Evolutionary conservation across 1,140 invertebrate species (phyloP).

Genomic region (Brachionus angularis): DNA sequence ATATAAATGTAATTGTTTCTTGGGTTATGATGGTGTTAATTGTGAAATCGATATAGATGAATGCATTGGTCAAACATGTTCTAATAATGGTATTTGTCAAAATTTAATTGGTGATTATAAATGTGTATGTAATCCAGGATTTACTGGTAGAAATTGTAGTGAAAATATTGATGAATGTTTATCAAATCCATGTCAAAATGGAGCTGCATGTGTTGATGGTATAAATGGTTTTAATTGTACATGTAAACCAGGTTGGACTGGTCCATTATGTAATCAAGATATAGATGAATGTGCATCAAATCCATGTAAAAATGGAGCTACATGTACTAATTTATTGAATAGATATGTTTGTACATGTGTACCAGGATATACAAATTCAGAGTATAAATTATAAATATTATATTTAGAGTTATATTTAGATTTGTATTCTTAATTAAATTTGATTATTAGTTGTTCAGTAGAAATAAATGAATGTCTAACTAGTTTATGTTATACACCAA

Average conservation of each 20-base stretch:
- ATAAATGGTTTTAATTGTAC: slow-evolving; percentile 45
- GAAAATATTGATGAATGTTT: slow-evolving; percentile 44
- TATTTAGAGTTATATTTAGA: too few species aligned
- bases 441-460: slow-evolving; percentile 20
- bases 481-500: background rate
- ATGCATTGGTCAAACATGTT: slow-evolving; percentile 45
- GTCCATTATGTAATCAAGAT: slow-evolving; percentile 63
- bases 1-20: slow-evolving; percentile 3
- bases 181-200: background rate
- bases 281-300: slow-evolving; percentile 22
- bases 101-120: slow-evolving; percentile 72
- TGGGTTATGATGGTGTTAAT: slow-evolving; percentile 2
- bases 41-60: slow-evolving; percentile 44
- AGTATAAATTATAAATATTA: too few species aligned
- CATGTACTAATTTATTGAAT: background rate
- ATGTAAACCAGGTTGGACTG: slow-evolving; percentile 66
- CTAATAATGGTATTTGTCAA: slow-evolving; percentile 46
- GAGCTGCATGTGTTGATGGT: background rate
- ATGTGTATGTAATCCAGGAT: slow-evolving; percentile 88
- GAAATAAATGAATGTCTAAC: slow-evolving; percentile 44
- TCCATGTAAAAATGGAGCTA: slow-evolving; percentile 25
- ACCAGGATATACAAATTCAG: background rate
- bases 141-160: slow-evolving; percentile 68
- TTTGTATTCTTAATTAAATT: too few species aligned
- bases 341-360: slow-evolving; percentile 7